Percentiles rank a stretch among this genome's conserved stretches.
phyloP scores from a whole-genome alignment of 2,113 vertebrate genomes.

The Rhynchomys soricoides region DNA sequence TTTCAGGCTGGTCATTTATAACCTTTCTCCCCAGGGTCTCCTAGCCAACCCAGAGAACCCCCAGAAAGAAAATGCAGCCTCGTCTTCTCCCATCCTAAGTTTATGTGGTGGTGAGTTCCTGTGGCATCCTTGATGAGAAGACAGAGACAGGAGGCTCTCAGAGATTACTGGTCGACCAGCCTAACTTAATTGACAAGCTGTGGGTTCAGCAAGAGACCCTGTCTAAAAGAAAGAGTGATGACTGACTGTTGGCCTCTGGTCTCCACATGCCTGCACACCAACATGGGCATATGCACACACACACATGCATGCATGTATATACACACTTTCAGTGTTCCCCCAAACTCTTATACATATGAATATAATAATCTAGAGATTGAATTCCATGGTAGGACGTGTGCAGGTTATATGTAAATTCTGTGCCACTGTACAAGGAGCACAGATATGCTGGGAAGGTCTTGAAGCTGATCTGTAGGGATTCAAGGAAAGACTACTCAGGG shows the following conservation, averaged over 20 bases:
- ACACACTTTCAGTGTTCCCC: not conserved
- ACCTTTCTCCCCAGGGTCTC: not conserved
- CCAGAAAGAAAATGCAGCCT: not conserved
- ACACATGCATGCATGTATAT: too few species aligned
- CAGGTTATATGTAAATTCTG: not conserved
- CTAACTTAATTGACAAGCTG: not conserved
- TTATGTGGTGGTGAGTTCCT: not conserved
- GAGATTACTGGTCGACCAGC: not conserved
- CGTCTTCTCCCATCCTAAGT: not conserved
- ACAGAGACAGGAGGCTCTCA: not conserved
- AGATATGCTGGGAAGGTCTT: not conserved
- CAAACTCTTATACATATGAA: not conserved
- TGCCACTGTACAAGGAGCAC: not conserved
- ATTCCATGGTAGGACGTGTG: not conserved
- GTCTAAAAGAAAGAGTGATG: not conserved
- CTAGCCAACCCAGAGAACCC: not conserved
- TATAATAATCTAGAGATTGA: not conserved
- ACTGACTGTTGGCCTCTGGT: not conserved
- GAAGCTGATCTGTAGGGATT: not conserved
- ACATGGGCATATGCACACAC: not conserved
- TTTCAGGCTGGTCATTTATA: not conserved
- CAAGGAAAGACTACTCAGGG: not conserved
- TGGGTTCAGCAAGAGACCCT: not conserved
- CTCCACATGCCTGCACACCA: not conserved
- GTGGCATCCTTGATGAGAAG: not conserved